Evolutionary conservation across 1,140 invertebrate genomes (phyloP).

Genomic region (Trichonephila clavata): DNA sequence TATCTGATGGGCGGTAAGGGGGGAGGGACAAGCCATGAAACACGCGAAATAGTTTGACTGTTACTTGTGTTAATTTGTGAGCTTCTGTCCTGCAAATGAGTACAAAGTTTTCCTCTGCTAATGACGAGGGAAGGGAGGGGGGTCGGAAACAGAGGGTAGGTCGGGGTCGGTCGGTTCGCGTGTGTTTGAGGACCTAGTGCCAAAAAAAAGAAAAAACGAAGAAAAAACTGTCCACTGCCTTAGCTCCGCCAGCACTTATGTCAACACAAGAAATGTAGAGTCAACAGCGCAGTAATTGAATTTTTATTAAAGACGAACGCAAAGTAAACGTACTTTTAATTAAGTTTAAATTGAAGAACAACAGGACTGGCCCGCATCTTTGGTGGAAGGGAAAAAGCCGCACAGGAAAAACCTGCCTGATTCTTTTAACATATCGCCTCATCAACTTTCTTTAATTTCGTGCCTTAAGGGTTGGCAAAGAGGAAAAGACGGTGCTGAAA

Average conservation of each 20-base stretch:
- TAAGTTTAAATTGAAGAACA: constrained; percentile 77
- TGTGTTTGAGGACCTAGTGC: constrained; percentile 74
- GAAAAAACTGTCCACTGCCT: constrained; percentile 74
- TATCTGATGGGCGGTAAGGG: constrained; percentile 50
- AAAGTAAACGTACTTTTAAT: constrained; percentile 77
- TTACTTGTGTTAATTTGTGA: constrained; percentile 74
- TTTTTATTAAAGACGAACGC: constrained; percentile 77
- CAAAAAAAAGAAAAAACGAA: constrained; percentile 65
- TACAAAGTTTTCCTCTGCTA: constrained; percentile 74
- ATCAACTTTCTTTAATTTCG: constrained; percentile 77
- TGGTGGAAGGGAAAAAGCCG: constrained; percentile 68
- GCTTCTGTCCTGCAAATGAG: constrained; percentile 76
- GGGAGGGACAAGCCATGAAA: constrained; percentile 48
- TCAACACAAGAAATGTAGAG: constrained; percentile 77
- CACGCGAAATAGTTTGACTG: constrained; percentile 74
- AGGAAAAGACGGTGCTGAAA: constrained; percentile 65
- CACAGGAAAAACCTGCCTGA: constrained; percentile 71
- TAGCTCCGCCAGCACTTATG: constrained; percentile 72
- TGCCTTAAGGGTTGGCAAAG: constrained; percentile 74
- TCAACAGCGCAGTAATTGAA: constrained; percentile 76
- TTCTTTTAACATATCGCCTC: constrained; percentile 77
- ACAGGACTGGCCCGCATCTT: constrained; percentile 74
- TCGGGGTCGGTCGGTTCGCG: constrained; percentile 64
- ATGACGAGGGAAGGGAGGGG: constrained; percentile 55
- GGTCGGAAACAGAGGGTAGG: background rate